Conservation (phyloP, 2,888 invertebrate genomes). For the Drosophila macrospina region DNA sequence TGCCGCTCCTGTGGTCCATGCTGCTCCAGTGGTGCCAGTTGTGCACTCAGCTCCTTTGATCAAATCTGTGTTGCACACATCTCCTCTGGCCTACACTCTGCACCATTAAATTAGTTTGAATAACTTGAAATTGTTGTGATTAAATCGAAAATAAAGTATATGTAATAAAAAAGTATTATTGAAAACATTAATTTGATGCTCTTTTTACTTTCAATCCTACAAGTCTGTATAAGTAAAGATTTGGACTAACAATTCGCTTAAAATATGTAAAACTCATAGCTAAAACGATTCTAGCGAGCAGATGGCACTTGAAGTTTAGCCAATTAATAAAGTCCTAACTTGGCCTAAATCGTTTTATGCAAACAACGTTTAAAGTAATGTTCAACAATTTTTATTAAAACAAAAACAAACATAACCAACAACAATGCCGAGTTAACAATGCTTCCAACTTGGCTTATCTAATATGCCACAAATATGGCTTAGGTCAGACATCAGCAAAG, state of each 20-base stretch:
- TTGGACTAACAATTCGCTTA: not conserved
- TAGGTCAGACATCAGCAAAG: not conserved
- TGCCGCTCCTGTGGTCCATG: slow-evolving; percentile 58
- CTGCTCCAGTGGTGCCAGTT: slow-evolving; percentile 25
- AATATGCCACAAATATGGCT: not conserved
- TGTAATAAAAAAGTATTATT: slow-evolving; percentile 56
- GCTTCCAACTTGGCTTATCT: slow-evolving; percentile 15
- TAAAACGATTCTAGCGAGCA: not conserved
- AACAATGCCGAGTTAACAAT: slow-evolving; percentile 45
- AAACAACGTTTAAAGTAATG: slow-evolving; percentile 2
- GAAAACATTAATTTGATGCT: slow-evolving; percentile 13
- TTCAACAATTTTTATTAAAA: slow-evolving; percentile 40
- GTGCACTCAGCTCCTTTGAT: slow-evolving; percentile 52
- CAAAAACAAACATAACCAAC: slow-evolving; percentile 59
- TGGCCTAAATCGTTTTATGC: not conserved
- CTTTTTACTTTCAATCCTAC: not conserved
- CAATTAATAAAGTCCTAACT: not conserved
- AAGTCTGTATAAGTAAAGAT: too few relatives aligned
- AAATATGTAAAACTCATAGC: not conserved
- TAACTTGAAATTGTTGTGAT: slow-evolving; percentile 29
- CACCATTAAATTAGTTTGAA: slow-evolving; percentile 64
- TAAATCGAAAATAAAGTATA: slow-evolving; percentile 9
- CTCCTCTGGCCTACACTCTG: slow-evolving; percentile 66
- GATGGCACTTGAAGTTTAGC: not conserved
- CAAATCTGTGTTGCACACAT: slow-evolving; percentile 38